Conservation (phyloP, 2,113 vertebrate species). For the Empidonax traillii region DNA sequence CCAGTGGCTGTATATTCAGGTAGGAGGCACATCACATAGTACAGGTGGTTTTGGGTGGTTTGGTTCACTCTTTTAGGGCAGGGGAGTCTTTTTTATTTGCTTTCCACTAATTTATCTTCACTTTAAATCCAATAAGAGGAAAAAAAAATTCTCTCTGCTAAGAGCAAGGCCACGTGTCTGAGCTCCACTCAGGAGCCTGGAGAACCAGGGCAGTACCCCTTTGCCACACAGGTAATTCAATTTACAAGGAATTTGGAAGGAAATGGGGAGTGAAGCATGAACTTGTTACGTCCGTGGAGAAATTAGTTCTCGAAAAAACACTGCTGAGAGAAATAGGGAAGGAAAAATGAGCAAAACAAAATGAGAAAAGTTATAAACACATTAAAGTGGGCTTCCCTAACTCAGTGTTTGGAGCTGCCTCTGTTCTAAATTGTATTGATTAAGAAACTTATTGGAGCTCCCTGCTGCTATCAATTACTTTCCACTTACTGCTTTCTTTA, state of each 20-base stretch:
- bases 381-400: neutral
- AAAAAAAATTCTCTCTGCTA: neutral
- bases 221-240: slow-evolving; percentile 14
- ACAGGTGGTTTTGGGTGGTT: neutral
- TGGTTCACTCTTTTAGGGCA: neutral
- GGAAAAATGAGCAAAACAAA: neutral
- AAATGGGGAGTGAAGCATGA: neutral
- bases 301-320: slow-evolving; percentile 7
- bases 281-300: neutral
- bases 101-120: neutral
- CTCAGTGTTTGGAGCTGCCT: neutral
- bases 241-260: neutral
- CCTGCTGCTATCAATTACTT: slow-evolving; percentile 40
- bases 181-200: neutral
- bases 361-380: slow-evolving; percentile 4
- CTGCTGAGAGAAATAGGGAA: neutral
- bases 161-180: neutral
- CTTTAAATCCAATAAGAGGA: neutral
- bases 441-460: slow-evolving; percentile 22
- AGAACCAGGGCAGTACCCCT: neutral
- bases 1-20: neutral
- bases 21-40: neutral
- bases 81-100: neutral
- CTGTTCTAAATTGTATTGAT: slow-evolving; percentile 42
- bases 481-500: neutral